A percentile compares a stretch with the other conserved stretches of the same genome.
Conservation (phyloP, 2,888 invertebrate species). For the Caenorhabditis japonica region DNA sequence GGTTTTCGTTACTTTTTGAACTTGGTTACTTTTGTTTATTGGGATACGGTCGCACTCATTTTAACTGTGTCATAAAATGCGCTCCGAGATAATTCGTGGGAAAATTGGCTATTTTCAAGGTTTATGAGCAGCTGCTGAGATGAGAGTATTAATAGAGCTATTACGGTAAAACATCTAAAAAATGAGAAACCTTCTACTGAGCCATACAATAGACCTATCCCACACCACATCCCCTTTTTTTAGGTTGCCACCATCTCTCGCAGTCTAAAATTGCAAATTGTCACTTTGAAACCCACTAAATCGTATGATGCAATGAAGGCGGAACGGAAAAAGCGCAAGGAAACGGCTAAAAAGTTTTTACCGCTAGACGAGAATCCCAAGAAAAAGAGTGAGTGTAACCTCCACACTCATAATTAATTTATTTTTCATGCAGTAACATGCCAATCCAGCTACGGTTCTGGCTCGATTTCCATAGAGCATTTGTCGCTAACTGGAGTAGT, state of each 20-base stretch:
- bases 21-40: too few relatives aligned
- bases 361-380: conserved; percentile 8
- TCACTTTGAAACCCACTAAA: conserved; percentile 35
- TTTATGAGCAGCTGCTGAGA: too few relatives aligned
- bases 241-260: conserved; percentile 43
- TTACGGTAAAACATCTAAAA: too few relatives aligned
- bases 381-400: conserved; percentile 1
- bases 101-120: too few relatives aligned
- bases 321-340: conserved; percentile 10
- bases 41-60: too few relatives aligned
- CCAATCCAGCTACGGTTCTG: conserved; percentile 12
- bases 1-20: too few relatives aligned
- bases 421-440: conserved; percentile 11
- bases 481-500: background rate
- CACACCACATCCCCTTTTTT: too few relatives aligned
- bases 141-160: too few relatives aligned
- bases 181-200: too few relatives aligned
- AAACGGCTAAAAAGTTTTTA: conserved; percentile 5
- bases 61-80: too few relatives aligned
- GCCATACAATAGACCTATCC: too few relatives aligned
- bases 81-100: too few relatives aligned
- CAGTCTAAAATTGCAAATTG: conserved; percentile 36
- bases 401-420: background rate
- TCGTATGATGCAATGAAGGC: conserved; percentile 2
- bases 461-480: background rate